phyloP scores from a whole-genome alignment of 1,140 invertebrate genomes.

The Aphelinus certus region DNA sequence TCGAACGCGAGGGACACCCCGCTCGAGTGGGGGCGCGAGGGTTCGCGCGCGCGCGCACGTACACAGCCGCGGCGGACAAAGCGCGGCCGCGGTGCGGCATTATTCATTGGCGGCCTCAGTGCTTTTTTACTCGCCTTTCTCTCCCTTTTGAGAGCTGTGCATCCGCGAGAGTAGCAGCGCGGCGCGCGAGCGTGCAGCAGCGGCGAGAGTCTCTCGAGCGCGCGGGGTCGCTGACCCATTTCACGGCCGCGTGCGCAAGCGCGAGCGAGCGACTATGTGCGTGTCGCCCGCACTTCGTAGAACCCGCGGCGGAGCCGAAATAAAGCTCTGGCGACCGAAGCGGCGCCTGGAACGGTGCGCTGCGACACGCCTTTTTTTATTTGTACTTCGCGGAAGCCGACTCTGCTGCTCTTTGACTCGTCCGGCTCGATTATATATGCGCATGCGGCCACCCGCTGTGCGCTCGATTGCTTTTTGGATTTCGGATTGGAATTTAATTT shows the following conservation, averaged over 20 bases:
- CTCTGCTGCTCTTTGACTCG: no score
- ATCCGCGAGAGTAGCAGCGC: conserved; percentile 4
- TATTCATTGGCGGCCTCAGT: no score
- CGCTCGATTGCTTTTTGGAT: no score
- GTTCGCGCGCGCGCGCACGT: background rate
- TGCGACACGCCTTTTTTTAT: no score
- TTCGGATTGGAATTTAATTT: no score
- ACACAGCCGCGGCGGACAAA: background rate
- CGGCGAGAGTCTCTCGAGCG: background rate
- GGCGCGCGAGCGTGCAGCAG: background rate
- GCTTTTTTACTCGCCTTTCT: conserved; percentile 20
- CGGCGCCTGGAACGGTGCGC: no score
- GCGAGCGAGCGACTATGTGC: background rate
- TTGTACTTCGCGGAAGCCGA: no score
- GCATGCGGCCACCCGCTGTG: no score
- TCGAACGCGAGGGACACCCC: no score
- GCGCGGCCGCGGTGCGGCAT: background rate
- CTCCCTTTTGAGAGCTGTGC: conserved; percentile 15
- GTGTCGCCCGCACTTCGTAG: background rate
- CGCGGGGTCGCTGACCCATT: conserved; percentile 47
- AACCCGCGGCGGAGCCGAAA: conserved; percentile 1
- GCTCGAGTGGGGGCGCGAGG: no score
- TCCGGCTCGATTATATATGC: no score
- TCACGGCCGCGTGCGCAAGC: conserved; percentile 41
- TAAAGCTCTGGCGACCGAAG: background rate